Evolutionary conservation across 1,140 invertebrate genomes (phyloP).

Genomic region (Pseudoatta argentina): DNA sequence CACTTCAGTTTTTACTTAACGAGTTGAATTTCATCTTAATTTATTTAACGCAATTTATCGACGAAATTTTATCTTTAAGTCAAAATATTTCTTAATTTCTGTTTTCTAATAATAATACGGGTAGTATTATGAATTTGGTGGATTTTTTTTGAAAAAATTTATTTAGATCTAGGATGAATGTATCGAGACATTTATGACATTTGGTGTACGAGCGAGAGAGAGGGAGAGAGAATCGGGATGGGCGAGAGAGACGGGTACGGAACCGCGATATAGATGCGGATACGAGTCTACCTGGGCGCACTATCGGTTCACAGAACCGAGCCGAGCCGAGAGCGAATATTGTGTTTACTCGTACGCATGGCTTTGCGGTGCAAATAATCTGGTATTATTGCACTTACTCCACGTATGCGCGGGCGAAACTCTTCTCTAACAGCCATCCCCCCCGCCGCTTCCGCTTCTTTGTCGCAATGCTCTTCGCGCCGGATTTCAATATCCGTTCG

Average conservation of each 20-base stretch:
- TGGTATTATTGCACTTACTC: constrained; percentile 87
- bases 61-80: neutral
- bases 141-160: neutral
- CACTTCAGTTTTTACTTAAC: neutral
- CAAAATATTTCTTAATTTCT: neutral
- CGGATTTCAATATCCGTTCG: constrained; percentile 59
- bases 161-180: neutral
- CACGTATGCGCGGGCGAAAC: constrained; percentile 54
- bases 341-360: constrained; percentile 86
- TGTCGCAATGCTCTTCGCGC: constrained; percentile 45
- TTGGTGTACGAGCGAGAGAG: constrained; percentile 36
- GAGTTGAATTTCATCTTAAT: neutral
- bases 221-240: neutral
- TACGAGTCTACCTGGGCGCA: constrained; percentile 79
- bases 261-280: constrained; percentile 63
- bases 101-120: neutral
- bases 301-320: constrained; percentile 84
- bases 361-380: constrained; percentile 87
- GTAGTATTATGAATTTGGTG: neutral
- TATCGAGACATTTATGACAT: constrained; percentile 26
- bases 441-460: constrained; percentile 62
- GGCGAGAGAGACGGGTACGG: neutral
- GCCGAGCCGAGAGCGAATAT: constrained; percentile 84
- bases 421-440: constrained; percentile 63
- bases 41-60: neutral